Percentiles rank a stretch among this genome's conserved stretches.
These are phyloP conservation scores for Gymnopithys bicolor DNA, from an alignment of 2,797 vertebrate genomes.

Conservation along the genomic window DNA sequence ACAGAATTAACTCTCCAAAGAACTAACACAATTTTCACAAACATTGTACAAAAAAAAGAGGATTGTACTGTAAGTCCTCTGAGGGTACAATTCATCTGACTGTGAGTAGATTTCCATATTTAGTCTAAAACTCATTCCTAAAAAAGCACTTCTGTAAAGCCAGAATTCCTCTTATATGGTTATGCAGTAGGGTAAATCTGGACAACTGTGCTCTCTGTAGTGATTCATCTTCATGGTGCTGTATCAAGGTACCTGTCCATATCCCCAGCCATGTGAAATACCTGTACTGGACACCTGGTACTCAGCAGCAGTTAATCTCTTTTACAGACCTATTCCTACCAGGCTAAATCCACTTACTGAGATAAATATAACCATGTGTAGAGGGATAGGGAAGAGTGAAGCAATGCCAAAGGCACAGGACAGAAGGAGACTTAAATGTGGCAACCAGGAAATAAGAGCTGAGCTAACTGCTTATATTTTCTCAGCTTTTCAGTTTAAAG, in stretches of 20 bases:
- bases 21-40: neutral
- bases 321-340: neutral
- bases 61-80: neutral
- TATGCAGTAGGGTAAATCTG: neutral
- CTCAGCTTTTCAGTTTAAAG: neutral
- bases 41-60: neutral
- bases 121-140: neutral
- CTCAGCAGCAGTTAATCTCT: neutral
- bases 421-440: neutral
- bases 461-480: neutral
- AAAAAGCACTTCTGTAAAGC: neutral
- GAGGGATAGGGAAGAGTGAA: neutral
- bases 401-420: neutral
- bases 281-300: fast-evolving
- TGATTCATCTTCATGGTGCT: neutral
- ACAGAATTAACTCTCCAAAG: neutral
- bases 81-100: neutral
- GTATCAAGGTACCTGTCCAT: neutral
- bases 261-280: neutral
- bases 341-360: neutral
- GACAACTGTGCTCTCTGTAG: neutral
- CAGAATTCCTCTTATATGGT: neutral
- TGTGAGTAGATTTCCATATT: neutral
- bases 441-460: neutral
- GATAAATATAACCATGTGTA: neutral